Percentiles rank a stretch among this genome's conserved stretches.
phyloP scores from a whole-genome alignment of 2,888 invertebrate genomes.

The Drosophila buzzatii region DNA sequence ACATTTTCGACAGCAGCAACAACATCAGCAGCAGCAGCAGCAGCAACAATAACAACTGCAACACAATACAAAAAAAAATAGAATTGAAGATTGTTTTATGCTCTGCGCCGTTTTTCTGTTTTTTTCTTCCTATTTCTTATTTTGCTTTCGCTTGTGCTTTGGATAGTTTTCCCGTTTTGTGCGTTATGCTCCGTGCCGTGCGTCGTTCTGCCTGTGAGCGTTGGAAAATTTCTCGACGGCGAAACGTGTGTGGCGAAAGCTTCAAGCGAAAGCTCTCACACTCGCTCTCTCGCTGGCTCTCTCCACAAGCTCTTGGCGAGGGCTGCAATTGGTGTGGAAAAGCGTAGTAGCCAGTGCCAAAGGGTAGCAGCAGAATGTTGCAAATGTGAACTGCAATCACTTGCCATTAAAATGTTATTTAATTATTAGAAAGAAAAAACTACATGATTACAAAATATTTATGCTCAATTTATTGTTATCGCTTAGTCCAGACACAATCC shows the following conservation, averaged over 20 bases:
- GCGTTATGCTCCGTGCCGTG: constrained; percentile 74
- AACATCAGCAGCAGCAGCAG: neutral
- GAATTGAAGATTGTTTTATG: constrained; percentile 30
- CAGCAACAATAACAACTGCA: neutral
- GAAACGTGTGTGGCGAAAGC: constrained; percentile 52
- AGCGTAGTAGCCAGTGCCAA: constrained; percentile 18
- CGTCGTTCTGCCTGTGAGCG: constrained; percentile 69
- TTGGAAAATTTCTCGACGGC: constrained; percentile 71
- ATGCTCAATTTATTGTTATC: too few species aligned
- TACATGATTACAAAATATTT: rapidly evolving
- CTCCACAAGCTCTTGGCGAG: constrained; percentile 38
- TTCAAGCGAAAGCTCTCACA: constrained; percentile 36
- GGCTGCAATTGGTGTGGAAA: constrained; percentile 60
- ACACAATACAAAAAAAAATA: constrained; percentile 39
- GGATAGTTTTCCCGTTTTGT: constrained; percentile 72
- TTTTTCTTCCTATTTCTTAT: constrained; percentile 23
- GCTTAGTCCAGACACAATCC: neutral
- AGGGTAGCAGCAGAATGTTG: constrained; percentile 13
- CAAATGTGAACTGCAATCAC: neutral
- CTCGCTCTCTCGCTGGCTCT: constrained; percentile 1
- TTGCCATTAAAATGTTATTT: neutral
- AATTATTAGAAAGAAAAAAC: neutral
- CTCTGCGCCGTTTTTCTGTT: constrained; percentile 30
- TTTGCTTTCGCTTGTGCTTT: constrained; percentile 47
- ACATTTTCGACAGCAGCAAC: constrained; percentile 52